Conservation (phyloP, 2,888 invertebrate species). For the Polydrusus tereticollis region DNA sequence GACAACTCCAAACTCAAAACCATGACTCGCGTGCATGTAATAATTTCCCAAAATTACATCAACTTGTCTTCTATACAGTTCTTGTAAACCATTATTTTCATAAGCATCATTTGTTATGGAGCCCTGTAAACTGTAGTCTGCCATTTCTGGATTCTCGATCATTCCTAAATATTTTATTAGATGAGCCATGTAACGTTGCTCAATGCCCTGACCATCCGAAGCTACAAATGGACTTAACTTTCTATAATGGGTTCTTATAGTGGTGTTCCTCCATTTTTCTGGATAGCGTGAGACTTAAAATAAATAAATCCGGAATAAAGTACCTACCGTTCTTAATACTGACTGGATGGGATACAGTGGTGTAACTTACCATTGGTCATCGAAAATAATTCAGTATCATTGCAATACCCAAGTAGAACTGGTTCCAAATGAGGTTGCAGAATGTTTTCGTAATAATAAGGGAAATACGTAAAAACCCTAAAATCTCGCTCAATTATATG, state of each 20-base stretch:
- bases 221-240: neutral
- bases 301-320: no score
- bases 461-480: neutral
- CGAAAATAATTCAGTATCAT: neutral
- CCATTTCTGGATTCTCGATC: neutral
- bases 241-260: slow-evolving; percentile 6
- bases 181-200: slow-evolving; percentile 5
- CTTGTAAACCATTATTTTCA: slow-evolving; percentile 6
- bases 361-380: neutral
- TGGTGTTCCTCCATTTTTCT: slow-evolving; percentile 23
- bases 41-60: slow-evolving; percentile 1
- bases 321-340: no score
- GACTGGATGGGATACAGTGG: no score
- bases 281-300: slow-evolving; percentile 2
- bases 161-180: neutral
- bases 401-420: neutral
- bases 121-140: neutral
- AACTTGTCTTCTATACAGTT: neutral
- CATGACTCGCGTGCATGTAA: neutral
- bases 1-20: slow-evolving; percentile 16
- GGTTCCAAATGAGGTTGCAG: neutral
- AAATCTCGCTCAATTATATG: neutral
- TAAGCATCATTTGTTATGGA: slow-evolving; percentile 1
- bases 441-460: neutral
- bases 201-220: neutral